A percentile compares a stretch with the other conserved stretches of the same genome.
These are phyloP conservation scores for Mobula hypostoma DNA, from an alignment of 2,113 vertebrate genomes.

Conservation along the genomic window DNA sequence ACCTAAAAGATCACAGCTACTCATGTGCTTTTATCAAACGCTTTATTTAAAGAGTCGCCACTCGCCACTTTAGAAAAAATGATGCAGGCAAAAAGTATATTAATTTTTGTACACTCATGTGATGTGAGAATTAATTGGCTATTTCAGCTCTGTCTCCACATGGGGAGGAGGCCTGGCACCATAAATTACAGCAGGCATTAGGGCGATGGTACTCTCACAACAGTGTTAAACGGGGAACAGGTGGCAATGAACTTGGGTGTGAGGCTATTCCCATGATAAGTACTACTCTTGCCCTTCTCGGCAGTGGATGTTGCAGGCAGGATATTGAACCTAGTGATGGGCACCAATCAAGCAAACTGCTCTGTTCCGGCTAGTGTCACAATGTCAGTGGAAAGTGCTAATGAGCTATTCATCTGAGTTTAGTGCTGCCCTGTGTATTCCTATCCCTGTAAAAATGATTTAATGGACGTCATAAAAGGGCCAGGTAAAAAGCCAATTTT, in stretches of 20 bases:
- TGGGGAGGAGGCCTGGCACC: background rate
- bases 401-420: background rate
- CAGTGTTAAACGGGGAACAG: background rate
- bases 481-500: background rate
- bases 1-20: background rate
- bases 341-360: background rate
- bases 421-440: constrained; percentile 19
- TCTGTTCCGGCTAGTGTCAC: background rate
- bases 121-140: background rate
- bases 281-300: background rate
- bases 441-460: constrained; percentile 21
- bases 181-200: background rate
- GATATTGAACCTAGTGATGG: background rate
- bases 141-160: background rate
- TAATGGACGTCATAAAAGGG: background rate
- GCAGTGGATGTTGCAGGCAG: background rate
- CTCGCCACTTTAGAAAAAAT: background rate
- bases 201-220: background rate
- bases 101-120: background rate
- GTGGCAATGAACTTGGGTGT: background rate
- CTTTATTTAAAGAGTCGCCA: background rate
- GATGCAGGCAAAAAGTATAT: background rate
- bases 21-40: background rate
- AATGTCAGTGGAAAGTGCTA: constrained; percentile 22
- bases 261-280: background rate